phyloP scores from a whole-genome alignment of 2,113 vertebrate genomes.

The Hyperoodon ampullatus region DNA sequence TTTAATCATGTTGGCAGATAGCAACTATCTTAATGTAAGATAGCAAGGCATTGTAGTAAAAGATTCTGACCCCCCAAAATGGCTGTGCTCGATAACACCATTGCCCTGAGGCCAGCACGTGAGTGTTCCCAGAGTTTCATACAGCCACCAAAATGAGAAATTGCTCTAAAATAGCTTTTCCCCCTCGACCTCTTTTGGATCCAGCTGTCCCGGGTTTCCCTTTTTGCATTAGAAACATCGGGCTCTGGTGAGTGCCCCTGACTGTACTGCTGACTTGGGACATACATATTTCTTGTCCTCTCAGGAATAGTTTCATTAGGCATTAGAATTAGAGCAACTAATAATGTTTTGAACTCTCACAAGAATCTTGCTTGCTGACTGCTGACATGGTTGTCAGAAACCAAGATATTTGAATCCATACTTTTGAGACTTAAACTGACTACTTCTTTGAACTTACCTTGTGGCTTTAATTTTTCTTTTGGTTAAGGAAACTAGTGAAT shows the following conservation, averaged over 20 bases:
- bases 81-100: background rate
- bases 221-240: background rate
- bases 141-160: background rate
- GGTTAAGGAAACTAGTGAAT: constrained; percentile 38
- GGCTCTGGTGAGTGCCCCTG: background rate
- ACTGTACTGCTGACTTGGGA: background rate
- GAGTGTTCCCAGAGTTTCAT: background rate
- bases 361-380: background rate
- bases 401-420: background rate
- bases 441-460: background rate
- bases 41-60: background rate
- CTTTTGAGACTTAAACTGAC: constrained; percentile 16
- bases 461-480: constrained; percentile 32
- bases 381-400: constrained; percentile 2
- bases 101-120: background rate
- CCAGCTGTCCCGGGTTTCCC: background rate
- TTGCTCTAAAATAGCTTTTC: background rate
- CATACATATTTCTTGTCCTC: background rate
- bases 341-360: background rate
- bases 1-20: background rate
- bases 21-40: background rate
- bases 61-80: background rate
- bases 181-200: background rate
- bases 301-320: background rate
- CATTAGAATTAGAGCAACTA: background rate